These are phyloP conservation scores for Corydoras maculifer DNA, from an alignment of 2,113 vertebrate species.

Conservation along the genomic window DNA sequence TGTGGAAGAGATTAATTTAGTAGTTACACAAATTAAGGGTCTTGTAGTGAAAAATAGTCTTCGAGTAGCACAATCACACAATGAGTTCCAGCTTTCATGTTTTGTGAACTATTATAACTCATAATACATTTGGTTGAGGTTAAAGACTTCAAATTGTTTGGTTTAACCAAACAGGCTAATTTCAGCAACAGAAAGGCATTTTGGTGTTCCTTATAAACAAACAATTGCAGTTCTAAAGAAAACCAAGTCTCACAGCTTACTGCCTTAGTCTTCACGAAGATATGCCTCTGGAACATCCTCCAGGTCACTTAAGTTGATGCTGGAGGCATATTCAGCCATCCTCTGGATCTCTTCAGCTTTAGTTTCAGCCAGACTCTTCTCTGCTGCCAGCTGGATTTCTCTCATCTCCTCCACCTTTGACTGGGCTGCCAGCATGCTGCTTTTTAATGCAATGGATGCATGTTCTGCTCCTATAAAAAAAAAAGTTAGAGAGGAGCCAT, in stretches of 20 bases:
- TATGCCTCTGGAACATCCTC: slow-evolving; percentile 68
- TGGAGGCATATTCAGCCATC: slow-evolving; percentile 50
- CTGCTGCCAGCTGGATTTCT: slow-evolving; percentile 75
- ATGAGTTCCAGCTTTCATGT: neutral
- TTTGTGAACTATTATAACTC: no score
- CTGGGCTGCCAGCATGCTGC: slow-evolving; percentile 76
- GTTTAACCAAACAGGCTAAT: no score
- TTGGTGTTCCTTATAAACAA: neutral
- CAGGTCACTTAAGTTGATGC: slow-evolving; percentile 33
- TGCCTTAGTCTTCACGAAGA: slow-evolving; percentile 63
- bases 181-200: no score
- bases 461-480: slow-evolving; percentile 79
- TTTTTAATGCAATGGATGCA: slow-evolving; percentile 69
- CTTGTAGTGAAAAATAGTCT: neutral
- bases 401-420: slow-evolving; percentile 75
- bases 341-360: slow-evolving; percentile 75
- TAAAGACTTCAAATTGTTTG: no score
- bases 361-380: slow-evolving; percentile 76
- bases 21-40: neutral
- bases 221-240: no score
- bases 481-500: slow-evolving; percentile 2
- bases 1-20: neutral
- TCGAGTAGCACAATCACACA: neutral
- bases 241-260: no score
- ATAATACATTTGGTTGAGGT: no score